Conservation (phyloP, 1,140 invertebrate genomes). For the Zophobas morio region DNA sequence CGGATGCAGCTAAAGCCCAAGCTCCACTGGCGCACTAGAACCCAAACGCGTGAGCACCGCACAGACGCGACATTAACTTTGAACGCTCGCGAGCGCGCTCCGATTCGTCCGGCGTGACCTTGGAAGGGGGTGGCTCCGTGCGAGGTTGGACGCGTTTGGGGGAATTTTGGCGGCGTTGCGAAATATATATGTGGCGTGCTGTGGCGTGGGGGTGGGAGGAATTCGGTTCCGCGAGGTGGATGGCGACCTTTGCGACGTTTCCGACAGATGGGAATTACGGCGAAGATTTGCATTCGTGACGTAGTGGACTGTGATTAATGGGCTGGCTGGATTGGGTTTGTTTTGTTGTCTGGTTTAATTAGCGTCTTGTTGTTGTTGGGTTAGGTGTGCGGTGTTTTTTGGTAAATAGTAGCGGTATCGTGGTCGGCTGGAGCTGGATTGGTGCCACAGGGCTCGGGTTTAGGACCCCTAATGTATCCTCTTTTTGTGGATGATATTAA, state of each 20-base stretch:
- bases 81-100: slow-evolving; percentile 3
- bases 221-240: neutral
- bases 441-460: no score
- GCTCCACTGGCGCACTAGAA: neutral
- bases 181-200: neutral
- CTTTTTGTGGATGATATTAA: no score
- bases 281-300: no score
- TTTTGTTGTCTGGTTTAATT: no score
- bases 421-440: no score
- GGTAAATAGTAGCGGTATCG: no score
- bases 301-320: no score
- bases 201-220: neutral
- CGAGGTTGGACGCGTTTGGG: neutral
- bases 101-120: slow-evolving; percentile 15
- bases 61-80: slow-evolving; percentile 6
- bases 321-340: no score
- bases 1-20: neutral
- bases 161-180: neutral
- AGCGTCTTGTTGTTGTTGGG: no score
- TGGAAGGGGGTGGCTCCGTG: neutral
- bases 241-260: neutral
- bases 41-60: slow-evolving; percentile 17
- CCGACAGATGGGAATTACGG: no score
- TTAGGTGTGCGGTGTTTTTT: no score
- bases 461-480: no score